Evolutionary conservation across 2,113 vertebrate genomes (phyloP).

Genomic region (Pimephales promelas): DNA sequence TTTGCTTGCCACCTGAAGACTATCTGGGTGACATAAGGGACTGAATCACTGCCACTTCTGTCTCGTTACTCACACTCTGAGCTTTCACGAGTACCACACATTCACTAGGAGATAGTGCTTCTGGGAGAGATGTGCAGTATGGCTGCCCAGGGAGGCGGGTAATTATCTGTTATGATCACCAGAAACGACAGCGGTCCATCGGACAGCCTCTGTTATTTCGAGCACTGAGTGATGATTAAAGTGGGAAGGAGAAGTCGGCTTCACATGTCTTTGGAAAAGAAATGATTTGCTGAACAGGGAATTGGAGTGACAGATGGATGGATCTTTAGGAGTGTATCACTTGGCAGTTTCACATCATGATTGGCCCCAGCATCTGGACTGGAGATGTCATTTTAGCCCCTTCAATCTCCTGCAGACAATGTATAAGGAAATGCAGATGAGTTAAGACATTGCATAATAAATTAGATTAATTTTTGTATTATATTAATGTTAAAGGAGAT

Average conservation of each 20-base stretch:
- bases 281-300: constrained; percentile 53
- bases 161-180: constrained; percentile 81
- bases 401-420: background rate
- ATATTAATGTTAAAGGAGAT: background rate
- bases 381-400: constrained; percentile 58
- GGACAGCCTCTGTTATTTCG: constrained; percentile 77
- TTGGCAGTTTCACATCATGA: constrained; percentile 32
- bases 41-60: constrained; percentile 71
- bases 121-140: constrained; percentile 63
- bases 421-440: constrained; percentile 70
- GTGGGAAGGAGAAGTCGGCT: constrained; percentile 56
- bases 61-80: constrained; percentile 72
- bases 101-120: constrained; percentile 65
- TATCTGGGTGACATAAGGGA: constrained; percentile 56
- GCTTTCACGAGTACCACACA: constrained; percentile 67
- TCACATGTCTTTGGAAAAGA: constrained; percentile 70
- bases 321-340: constrained; percentile 22
- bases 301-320: constrained; percentile 34
- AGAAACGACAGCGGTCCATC: constrained; percentile 69
- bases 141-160: constrained; percentile 64
- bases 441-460: constrained; percentile 60
- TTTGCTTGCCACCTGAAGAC: constrained; percentile 66
- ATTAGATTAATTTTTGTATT: background rate
- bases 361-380: constrained; percentile 29
- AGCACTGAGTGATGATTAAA: constrained; percentile 58